Evolutionary conservation across 2,113 vertebrate genomes (phyloP).

Genomic region (Panurus biarmicus): DNA sequence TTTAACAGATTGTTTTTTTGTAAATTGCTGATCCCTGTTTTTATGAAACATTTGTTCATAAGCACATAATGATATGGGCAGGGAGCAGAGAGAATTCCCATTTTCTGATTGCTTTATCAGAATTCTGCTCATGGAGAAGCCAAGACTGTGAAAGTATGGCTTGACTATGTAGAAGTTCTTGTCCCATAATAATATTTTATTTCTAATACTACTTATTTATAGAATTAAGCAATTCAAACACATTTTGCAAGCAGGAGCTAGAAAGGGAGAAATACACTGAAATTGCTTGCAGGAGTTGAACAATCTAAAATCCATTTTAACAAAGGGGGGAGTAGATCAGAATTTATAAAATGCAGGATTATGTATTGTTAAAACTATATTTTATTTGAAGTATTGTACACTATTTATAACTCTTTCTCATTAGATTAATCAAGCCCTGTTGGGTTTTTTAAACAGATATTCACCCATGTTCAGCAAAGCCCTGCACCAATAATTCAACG

Average conservation of each 20-base stretch:
- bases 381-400: background rate
- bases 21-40: background rate
- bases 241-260: background rate
- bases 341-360: background rate
- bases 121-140: background rate
- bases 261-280: background rate
- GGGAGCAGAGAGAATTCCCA: background rate
- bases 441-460: conserved; percentile 66
- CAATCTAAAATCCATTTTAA: background rate
- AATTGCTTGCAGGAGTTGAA: background rate
- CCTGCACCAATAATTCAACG: conserved; percentile 84
- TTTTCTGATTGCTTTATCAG: background rate
- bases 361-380: background rate
- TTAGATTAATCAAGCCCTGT: background rate
- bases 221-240: background rate
- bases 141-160: background rate
- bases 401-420: background rate
- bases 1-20: background rate
- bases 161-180: background rate
- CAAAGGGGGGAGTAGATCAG: background rate
- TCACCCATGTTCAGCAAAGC: conserved; percentile 77
- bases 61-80: background rate
- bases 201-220: background rate
- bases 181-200: background rate
- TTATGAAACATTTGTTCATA: background rate